phyloP scores from a whole-genome alignment of 2,888 invertebrate species.

The Timema cristinae region DNA sequence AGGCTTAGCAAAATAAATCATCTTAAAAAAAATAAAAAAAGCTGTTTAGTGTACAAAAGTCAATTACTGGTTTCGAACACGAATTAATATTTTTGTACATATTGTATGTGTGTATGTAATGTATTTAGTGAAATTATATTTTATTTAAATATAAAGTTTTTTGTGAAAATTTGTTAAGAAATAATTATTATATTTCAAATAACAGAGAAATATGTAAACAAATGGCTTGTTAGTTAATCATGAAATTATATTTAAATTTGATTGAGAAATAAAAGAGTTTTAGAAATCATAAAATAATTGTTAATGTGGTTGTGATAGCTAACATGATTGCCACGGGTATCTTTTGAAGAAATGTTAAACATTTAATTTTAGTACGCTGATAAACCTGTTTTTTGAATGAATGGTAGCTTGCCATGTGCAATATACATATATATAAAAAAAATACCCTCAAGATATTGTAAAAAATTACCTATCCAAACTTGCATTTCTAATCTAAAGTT shows the following conservation, averaged over 20 bases:
- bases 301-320: constrained; percentile 28
- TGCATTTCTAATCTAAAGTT: too few relatives aligned
- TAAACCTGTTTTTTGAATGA: constrained; percentile 7
- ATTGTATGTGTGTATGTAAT: constrained; percentile 42
- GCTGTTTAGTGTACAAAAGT: constrained; percentile 49
- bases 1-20: constrained; percentile 30
- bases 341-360: constrained; percentile 29
- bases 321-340: constrained; percentile 26
- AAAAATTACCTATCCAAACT: too few relatives aligned
- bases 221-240: constrained; percentile 25
- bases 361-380: constrained; percentile 17
- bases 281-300: constrained; percentile 13
- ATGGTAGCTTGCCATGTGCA: constrained; percentile 12
- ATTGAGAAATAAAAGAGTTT: constrained; percentile 10
- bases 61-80: constrained; percentile 50
- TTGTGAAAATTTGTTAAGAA: constrained; percentile 20
- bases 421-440: neutral
- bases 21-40: constrained; percentile 27
- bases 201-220: constrained; percentile 20
- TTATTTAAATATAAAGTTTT: constrained; percentile 30
- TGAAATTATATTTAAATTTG: constrained; percentile 18
- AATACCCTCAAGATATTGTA: too few relatives aligned
- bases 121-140: constrained; percentile 29
- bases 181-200: constrained; percentile 16
- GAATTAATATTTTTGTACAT: constrained; percentile 56